Base-by-base conservation (phyloP, 2,888 invertebrate species). In the Mactromeris polynyma region DNA sequence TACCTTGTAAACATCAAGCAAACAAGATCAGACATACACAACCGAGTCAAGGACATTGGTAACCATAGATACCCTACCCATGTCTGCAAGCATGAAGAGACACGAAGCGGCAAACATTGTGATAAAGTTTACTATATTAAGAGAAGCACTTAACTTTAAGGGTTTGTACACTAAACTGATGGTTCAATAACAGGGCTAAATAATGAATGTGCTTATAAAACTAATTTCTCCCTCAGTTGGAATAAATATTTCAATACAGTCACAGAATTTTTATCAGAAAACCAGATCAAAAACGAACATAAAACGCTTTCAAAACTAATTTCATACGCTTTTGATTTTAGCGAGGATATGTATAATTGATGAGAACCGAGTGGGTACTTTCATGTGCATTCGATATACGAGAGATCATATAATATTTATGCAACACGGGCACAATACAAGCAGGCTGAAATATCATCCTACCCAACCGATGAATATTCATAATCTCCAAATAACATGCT, bases 391-490 rank as follows among this genome's bases (percentile, higher is more conserved):
- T 73, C 36, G 33, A 73, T 73, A 73, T 33, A 73, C 9, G 11
- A 73, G 73, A 17, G 73, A 33, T 73, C 73, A 73, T 73, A 73
- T 26, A 73, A 73, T 73, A 73, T 73, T 73, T 36, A 73, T 73
- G 36, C 73, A 73, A 73, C 73, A 73, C 14, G 73, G 33, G 31
- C 19, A 17, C 73, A 73, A 17, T 73, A 73, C 73, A 73, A 36
- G 36, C 73, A 4, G 73, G 4, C 36, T 73, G 33, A 33, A 73
- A 73, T 73, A 73, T 73, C 73, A 73, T 31, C 26, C 58, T n/a
- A 58, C 21, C 9, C 3, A 21, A 33, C 31, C 19, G 14, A 73
- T 73, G 73, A 73, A 73, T 73, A 73, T 73, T 73, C 73, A 73
- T 73, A 33, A 73, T 14, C 33, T 73, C 17, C 73, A 33, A 33